phyloP scores from a whole-genome alignment of 2,113 vertebrate genomes.

The Camarhynchus parvulus region DNA sequence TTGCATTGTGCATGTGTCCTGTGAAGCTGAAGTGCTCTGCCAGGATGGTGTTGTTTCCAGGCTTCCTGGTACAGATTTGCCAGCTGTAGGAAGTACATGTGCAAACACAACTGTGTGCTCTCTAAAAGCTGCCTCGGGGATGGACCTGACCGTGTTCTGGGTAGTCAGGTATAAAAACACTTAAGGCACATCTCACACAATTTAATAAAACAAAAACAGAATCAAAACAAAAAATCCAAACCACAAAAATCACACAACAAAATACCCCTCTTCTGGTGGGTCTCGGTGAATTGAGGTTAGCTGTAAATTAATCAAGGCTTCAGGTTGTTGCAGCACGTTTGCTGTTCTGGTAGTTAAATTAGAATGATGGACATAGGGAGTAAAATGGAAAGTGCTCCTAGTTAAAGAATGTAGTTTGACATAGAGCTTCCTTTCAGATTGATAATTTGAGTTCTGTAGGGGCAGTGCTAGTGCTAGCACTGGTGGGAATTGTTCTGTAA shows the following conservation, averaged over 20 bases:
- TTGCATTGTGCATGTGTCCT: neutral
- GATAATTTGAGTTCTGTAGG: neutral
- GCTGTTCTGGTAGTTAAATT: neutral
- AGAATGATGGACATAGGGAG: neutral
- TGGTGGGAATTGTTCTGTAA: neutral
- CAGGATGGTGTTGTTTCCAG: neutral
- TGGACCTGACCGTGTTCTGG: neutral
- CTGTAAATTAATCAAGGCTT: neutral
- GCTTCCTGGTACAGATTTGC: neutral
- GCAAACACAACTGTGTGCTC: rapidly evolving
- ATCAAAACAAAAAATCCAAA: neutral
- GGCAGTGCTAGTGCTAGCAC: neutral
- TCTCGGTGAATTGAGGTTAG: neutral
- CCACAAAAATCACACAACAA: neutral
- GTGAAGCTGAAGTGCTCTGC: neutral
- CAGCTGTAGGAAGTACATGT: neutral
- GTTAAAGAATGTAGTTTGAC: neutral
- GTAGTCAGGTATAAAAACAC: neutral
- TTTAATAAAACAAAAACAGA: neutral
- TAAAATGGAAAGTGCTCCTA: neutral
- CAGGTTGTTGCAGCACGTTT: neutral
- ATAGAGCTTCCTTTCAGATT: neutral
- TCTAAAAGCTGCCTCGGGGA: neutral
- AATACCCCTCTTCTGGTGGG: neutral
- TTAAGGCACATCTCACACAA: neutral